These are phyloP conservation scores for Lycaena phlaeas DNA, from an alignment of 2,888 invertebrate species.

Conservation along the genomic window DNA sequence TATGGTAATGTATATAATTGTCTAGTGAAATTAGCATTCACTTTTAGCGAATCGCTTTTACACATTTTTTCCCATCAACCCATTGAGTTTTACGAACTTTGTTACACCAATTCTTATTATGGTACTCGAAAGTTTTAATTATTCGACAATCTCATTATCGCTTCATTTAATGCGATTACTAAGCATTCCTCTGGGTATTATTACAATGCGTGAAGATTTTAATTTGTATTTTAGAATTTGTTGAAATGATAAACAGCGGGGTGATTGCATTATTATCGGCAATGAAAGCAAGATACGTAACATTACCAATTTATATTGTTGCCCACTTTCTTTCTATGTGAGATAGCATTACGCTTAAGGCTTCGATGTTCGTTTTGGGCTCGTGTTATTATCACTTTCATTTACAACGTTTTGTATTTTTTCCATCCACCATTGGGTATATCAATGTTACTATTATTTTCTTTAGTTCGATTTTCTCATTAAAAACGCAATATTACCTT, in stretches of 20 bases:
- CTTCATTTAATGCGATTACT: constrained; percentile 20
- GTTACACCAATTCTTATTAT: constrained; percentile 31
- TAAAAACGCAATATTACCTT: too few species aligned
- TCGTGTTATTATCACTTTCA: constrained; percentile 8
- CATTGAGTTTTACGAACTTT: constrained; percentile 23
- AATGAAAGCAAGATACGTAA: constrained; percentile 43
- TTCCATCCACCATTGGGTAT: background rate
- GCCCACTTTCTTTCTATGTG: constrained; percentile 40
- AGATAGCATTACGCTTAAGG: constrained; percentile 5
- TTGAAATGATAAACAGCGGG: constrained; percentile 12
- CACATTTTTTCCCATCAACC: constrained; percentile 23
- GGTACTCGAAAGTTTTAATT: constrained; percentile 55
- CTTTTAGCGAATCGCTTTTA: constrained; percentile 12
- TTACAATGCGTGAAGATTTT: constrained; percentile 6
- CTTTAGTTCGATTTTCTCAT: constrained; percentile 9
- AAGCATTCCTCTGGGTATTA: constrained; percentile 7
- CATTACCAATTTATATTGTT: constrained; percentile 40
- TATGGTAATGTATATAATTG: constrained; percentile 7
- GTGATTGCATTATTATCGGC: constrained; percentile 23
- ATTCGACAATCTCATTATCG: constrained; percentile 33
- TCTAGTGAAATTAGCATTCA: constrained; percentile 15
- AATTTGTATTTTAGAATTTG: constrained; percentile 8
- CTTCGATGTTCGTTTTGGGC: constrained; percentile 7
- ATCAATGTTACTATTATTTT: too few species aligned
- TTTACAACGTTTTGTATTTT: constrained; percentile 7